Evolutionary conservation across 2,888 invertebrate genomes (phyloP).

Genomic region (Orchesella flavescens): DNA sequence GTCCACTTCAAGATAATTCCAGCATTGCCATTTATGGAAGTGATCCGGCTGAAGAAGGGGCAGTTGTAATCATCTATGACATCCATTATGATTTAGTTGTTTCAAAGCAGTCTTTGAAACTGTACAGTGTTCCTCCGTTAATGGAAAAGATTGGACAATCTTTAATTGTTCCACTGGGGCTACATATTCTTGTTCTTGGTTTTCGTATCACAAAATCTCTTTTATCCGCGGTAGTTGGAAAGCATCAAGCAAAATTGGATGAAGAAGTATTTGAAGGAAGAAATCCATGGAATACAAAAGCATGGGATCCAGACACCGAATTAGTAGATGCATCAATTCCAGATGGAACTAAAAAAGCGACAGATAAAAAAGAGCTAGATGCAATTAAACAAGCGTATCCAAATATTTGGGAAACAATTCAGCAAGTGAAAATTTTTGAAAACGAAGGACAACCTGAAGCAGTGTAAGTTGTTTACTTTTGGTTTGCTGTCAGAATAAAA

Average conservation of each 20-base stretch:
- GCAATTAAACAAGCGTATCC: conserved; percentile 52
- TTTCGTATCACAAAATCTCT: conserved; percentile 61
- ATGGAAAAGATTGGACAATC: conserved; percentile 63
- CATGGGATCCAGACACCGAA: conserved; percentile 61
- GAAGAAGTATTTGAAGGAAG: conserved; percentile 68
- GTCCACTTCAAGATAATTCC: conserved; percentile 49
- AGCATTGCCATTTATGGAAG: conserved; percentile 66
- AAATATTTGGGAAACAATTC: conserved; percentile 51
- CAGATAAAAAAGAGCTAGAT: background rate
- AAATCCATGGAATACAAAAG: conserved; percentile 61
- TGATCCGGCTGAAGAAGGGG: conserved; percentile 70
- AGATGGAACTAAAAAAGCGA: background rate
- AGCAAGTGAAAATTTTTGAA: conserved; percentile 64
- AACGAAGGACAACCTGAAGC: conserved; percentile 69
- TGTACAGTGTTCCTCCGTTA: conserved; percentile 67
- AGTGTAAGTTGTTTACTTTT: conserved; percentile 57
- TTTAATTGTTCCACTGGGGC: conserved; percentile 67
- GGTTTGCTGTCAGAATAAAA: conserved; percentile 4
- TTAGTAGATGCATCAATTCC: background rate
- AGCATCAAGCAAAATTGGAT: conserved; percentile 62
- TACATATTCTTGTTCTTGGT: conserved; percentile 68
- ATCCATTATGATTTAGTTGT: conserved; percentile 67
- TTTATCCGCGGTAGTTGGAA: conserved; percentile 66
- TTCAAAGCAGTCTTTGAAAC: conserved; percentile 67
- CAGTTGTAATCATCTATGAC: conserved; percentile 68